Base-by-base conservation (phyloP, 2,888 invertebrate species). In the Microchrysa polita region DNA sequence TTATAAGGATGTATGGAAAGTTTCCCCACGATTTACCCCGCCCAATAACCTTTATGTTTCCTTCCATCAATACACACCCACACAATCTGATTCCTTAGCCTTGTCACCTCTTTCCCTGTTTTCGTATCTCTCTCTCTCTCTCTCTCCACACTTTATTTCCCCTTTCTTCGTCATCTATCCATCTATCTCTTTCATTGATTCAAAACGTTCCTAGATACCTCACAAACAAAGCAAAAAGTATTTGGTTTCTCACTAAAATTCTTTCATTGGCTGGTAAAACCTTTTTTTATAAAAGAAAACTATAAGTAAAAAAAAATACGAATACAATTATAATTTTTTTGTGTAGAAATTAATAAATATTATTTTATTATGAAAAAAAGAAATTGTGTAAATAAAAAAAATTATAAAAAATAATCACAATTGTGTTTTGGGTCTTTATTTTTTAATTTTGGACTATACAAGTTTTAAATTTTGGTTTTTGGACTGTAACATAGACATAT, bases 281-380 rank as follows among this genome's bases (percentile, higher is more conserved):
- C 65, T 74, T 83, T 83, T 83, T 85, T 84, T 82, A 84, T 85
- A 84, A 86, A 86, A 85, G 23, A 52, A 34, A 48, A 16, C 84
- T 23, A 48, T 27, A 20, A 52, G 18, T 27, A 67, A n/a, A 22
- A 69, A 55, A 69, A 40, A 23, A 61, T 48, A 52, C 27, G 44
- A 48, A 59, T 48, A 63, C 34, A 61, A 74, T 44, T 16, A 57
- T 52, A 63, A 10, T 40, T 60, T 53, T 48, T 60, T 74, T 71
- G 61, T 61, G 60, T 52, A 71, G 72, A 74, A 65, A 71, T 57
- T 48, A 48, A 48, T 7, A 48, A 7, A 48, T 48, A 67, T 34
- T 5, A 34, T 34, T 34, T 34, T 34, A 34, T 27, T n/a, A 60
- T 53, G 61, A 72, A 34, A 74, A 69, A 72, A 34, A 34, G n/a